Percentiles rank a stretch among this genome's conserved stretches.
These are phyloP conservation scores for Hippopotamus amphibius DNA, from an alignment of 2,113 vertebrate genomes.

Conservation along the genomic window DNA sequence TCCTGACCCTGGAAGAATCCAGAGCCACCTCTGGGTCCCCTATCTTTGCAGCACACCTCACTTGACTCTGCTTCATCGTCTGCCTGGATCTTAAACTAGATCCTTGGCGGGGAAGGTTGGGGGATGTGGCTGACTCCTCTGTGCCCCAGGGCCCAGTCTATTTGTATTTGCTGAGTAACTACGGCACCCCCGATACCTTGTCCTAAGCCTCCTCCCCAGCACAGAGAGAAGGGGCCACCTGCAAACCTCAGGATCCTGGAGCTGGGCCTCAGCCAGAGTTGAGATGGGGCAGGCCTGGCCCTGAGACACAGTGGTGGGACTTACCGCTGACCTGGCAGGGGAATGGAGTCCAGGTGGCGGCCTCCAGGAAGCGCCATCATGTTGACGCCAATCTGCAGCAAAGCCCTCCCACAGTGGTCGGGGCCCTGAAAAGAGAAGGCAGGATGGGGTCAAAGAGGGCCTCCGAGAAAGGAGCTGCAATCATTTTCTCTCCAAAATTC, in stretches of 20 bases:
- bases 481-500: neutral
- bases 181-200: neutral
- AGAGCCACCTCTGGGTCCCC: neutral
- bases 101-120: neutral
- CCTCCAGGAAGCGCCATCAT: conserved; percentile 93
- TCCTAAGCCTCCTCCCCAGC: neutral
- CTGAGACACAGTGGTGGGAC: conserved; percentile 60
- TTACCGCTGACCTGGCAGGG: conserved; percentile 92
- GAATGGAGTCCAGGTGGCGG: conserved; percentile 86
- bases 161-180: neutral
- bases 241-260: neutral
- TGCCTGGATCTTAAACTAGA: neutral
- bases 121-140: neutral
- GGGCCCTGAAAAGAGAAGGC: conserved; percentile 79
- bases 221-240: neutral
- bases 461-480: neutral
- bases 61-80: neutral
- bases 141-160: neutral
- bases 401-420: conserved; percentile 64
- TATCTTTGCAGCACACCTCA: neutral
- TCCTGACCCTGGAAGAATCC: neutral
- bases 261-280: neutral
- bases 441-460: neutral
- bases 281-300: neutral
- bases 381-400: conserved; percentile 82